Evolutionary conservation across 2,888 invertebrate genomes (phyloP).

Genomic region (Cephonodes hylas): DNA sequence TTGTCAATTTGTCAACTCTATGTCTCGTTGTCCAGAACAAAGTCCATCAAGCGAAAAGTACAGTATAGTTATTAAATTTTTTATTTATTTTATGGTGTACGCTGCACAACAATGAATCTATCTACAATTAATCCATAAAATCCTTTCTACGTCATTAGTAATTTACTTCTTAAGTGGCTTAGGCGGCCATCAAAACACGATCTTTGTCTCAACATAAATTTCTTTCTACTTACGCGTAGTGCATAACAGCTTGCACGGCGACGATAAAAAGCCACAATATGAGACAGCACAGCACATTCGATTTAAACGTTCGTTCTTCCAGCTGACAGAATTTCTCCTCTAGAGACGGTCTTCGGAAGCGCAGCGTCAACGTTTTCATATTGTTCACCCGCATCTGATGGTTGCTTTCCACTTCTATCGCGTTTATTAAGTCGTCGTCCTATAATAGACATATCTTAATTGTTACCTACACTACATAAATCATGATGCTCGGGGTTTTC

Average conservation of each 20-base stretch:
- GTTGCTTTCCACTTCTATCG: conserved; percentile 94
- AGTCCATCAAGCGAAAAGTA: too few species aligned
- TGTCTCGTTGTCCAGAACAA: too few species aligned
- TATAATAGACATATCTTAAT: conserved; percentile 48
- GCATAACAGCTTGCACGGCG: conserved; percentile 87
- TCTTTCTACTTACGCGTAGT: conserved; percentile 88
- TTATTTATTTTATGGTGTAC: too few species aligned
- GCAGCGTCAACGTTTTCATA: conserved; percentile 92
- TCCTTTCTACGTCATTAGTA: too few species aligned
- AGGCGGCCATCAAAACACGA: too few species aligned
- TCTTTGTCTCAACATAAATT: too few species aligned
- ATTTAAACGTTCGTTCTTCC: conserved; percentile 96
- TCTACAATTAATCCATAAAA: too few species aligned
- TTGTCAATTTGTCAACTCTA: too few species aligned
- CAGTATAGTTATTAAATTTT: background rate
- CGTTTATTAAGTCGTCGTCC: conserved; percentile 90
- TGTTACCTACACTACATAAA: too few species aligned
- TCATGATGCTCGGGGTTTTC: too few species aligned
- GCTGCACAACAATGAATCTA: too few species aligned
- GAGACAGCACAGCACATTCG: conserved; percentile 95
- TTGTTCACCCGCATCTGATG: conserved; percentile 93
- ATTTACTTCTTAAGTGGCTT: too few species aligned
- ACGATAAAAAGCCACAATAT: conserved; percentile 95
- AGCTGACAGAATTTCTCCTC: conserved; percentile 93
- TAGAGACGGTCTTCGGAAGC: conserved; percentile 90